These are phyloP conservation scores for Microcaecilia unicolor DNA, from an alignment of 2,797 vertebrate species.

Conservation along the genomic window DNA sequence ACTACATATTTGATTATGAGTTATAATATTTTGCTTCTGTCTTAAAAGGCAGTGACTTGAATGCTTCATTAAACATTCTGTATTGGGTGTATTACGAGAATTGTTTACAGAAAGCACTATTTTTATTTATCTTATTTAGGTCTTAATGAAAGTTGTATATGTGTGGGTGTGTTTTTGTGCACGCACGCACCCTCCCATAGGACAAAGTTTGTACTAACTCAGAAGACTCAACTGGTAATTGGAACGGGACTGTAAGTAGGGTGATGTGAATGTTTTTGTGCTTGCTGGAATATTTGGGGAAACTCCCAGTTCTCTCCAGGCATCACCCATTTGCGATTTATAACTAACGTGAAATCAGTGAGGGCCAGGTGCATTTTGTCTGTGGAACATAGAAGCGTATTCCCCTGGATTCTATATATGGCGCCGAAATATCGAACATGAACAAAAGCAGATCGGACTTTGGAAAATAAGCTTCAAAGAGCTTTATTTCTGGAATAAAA, in stretches of 20 bases:
- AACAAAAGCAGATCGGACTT: too few relatives aligned
- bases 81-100: slow-evolving; percentile 46
- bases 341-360: slow-evolving; percentile 5
- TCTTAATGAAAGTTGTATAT: slow-evolving; percentile 34
- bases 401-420: too few relatives aligned
- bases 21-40: slow-evolving; percentile 52
- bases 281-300: too few relatives aligned
- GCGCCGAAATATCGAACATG: too few relatives aligned
- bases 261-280: too few relatives aligned
- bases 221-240: slow-evolving; percentile 4
- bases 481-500: too few relatives aligned
- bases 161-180: too few relatives aligned
- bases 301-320: too few relatives aligned
- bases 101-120: slow-evolving; percentile 57
- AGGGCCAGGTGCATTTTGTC: slow-evolving; percentile 1
- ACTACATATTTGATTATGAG: slow-evolving; percentile 87
- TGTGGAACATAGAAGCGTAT: background rate
- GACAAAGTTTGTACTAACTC: slow-evolving; percentile 15
- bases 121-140: slow-evolving; percentile 43
- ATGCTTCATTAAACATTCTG: slow-evolving; percentile 41
- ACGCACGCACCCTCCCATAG: too few relatives aligned
- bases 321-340: too few relatives aligned
- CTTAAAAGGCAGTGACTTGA: slow-evolving; percentile 16
- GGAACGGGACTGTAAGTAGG: slow-evolving; percentile 6
- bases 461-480: too few relatives aligned